Evolutionary conservation across 2,113 vertebrate genomes (phyloP).

Genomic region (Chloropsis hardwickii): DNA sequence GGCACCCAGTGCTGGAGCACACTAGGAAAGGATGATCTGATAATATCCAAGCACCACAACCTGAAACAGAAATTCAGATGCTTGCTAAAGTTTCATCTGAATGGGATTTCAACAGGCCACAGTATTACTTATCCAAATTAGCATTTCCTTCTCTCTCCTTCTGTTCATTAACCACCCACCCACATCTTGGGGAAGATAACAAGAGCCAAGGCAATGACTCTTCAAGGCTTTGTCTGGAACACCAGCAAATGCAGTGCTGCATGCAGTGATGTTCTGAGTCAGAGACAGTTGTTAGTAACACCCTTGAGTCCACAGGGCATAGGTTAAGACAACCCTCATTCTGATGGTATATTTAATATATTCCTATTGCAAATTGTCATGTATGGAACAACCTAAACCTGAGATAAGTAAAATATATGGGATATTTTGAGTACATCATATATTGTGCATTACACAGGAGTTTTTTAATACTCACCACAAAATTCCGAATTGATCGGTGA

Average conservation of each 20-base stretch:
- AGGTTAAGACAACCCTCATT: neutral
- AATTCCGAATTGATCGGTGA: slow-evolving; percentile 95
- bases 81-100: neutral
- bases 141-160: neutral
- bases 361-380: neutral
- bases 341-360: neutral
- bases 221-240: neutral
- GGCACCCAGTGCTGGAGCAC: neutral
- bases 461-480: slow-evolving; percentile 81
- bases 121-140: neutral
- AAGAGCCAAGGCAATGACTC: neutral
- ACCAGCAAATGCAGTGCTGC: neutral
- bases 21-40: neutral
- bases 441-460: neutral
- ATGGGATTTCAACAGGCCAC: neutral
- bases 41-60: neutral
- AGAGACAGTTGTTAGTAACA: neutral
- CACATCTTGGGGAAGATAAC: neutral
- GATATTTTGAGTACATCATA: neutral
- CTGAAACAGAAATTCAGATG: neutral
- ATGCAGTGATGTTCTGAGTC: neutral
- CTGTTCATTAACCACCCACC: slow-evolving; percentile 24
- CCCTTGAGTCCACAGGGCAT: neutral
- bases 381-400: neutral
- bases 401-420: neutral